These are phyloP conservation scores for Patella ulyssiponensis DNA, from an alignment of 2,888 invertebrate genomes.

Conservation along the genomic window DNA sequence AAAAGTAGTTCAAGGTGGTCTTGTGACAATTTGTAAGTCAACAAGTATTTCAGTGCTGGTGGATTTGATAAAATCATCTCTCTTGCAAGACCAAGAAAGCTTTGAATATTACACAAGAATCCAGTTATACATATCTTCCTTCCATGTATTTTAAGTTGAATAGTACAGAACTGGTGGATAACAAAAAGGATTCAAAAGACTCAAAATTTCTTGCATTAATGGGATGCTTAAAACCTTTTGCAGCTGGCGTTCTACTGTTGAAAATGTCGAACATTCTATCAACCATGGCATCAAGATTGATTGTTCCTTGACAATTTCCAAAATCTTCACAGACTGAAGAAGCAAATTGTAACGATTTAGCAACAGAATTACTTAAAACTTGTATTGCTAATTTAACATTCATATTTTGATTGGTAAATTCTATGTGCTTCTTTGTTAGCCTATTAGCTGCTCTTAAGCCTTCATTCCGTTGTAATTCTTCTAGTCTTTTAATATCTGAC, in stretches of 20 bases:
- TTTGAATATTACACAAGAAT: constrained; percentile 13
- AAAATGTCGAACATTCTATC: constrained; percentile 20
- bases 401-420: not conserved
- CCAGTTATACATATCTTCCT: constrained; percentile 15
- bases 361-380: constrained; percentile 13
- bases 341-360: constrained; percentile 18
- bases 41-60: not conserved
- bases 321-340: constrained; percentile 10
- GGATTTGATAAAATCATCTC: not conserved
- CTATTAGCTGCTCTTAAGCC: constrained; percentile 17
- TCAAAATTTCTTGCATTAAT: constrained; percentile 9
- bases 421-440: constrained; percentile 11
- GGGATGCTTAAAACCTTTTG: constrained; percentile 18
- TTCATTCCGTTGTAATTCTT: constrained; percentile 12
- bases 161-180: not conserved
- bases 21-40: constrained; percentile 20
- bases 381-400: constrained; percentile 14
- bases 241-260: constrained; percentile 9
- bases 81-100: not conserved
- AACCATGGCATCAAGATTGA: not conserved
- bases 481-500: not conserved
- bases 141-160: constrained; percentile 1
- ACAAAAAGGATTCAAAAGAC: not conserved
- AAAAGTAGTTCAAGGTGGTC: constrained; percentile 20
- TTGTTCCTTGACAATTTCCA: not conserved